Conservation (phyloP, 2,113 vertebrate genomes). For the Recurvirostra avosetta region DNA sequence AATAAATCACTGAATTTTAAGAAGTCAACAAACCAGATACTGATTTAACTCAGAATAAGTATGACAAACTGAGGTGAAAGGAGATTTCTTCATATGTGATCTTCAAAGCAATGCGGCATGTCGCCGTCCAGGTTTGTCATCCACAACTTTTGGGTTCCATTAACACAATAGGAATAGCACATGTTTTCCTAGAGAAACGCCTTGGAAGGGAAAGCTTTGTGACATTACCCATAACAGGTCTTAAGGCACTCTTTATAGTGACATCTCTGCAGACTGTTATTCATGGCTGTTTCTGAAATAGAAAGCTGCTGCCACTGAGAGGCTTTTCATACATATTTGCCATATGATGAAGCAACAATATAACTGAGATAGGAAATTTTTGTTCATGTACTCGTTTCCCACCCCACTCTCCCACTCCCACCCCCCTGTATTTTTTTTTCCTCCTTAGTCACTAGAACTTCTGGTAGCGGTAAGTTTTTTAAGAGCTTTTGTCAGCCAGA, state of each 20-base stretch:
- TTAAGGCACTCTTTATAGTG: neutral
- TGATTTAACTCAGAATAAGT: neutral
- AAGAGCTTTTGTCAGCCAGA: neutral
- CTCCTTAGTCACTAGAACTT: neutral
- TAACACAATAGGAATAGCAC: neutral
- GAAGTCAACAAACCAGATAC: neutral
- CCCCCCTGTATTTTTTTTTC: neutral
- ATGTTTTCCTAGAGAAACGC: neutral
- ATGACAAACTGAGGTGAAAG: neutral
- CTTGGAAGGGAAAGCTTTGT: neutral
- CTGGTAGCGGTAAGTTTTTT: neutral
- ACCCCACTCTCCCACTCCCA: neutral
- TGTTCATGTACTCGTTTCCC: rapidly evolving
- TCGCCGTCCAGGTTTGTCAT: neutral
- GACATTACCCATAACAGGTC: neutral
- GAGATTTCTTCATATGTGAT: neutral
- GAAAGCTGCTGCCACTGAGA: neutral
- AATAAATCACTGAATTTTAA: neutral
- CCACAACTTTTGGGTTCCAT: neutral
- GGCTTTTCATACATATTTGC: neutral
- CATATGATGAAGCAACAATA: neutral
- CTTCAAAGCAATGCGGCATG: neutral
- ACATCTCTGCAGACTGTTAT: neutral
- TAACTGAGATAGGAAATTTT: neutral
- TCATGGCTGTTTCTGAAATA: neutral